Conservation (phyloP, 2,888 invertebrate species). For the Ormyrus thymus region DNA sequence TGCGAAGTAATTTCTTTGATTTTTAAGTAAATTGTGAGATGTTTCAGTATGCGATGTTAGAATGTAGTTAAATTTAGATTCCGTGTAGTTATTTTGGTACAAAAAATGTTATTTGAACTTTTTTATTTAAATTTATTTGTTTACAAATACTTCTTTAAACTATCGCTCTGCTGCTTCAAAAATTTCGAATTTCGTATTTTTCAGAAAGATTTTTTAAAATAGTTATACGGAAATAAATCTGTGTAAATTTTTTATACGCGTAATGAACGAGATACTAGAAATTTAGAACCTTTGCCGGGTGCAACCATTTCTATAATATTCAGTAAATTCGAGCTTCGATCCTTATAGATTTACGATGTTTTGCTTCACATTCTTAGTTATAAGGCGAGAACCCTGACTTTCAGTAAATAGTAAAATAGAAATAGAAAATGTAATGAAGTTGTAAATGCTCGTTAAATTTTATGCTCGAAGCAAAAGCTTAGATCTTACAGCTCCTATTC, state of each 20-base stretch:
- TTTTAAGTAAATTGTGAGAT: too few relatives aligned
- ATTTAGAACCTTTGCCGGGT: too few relatives aligned
- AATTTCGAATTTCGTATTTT: neutral
- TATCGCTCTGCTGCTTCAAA: neutral
- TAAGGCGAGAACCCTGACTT: conserved; percentile 24
- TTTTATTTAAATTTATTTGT: neutral
- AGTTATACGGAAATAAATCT: neutral
- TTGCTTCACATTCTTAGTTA: conserved; percentile 10
- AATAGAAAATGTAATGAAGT: conserved; percentile 9
- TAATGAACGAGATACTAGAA: too few relatives aligned
- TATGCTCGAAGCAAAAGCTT: too few relatives aligned
- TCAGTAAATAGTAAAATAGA: conserved; percentile 25
- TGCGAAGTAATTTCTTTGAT: too few relatives aligned
- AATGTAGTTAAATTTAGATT: too few relatives aligned
- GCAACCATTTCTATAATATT: neutral
- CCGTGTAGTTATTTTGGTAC: too few relatives aligned
- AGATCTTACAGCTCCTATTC: too few relatives aligned
- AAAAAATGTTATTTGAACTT: neutral
- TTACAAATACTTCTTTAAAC: neutral
- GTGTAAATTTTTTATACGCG: too few relatives aligned
- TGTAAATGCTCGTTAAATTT: neutral
- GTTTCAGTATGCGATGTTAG: too few relatives aligned
- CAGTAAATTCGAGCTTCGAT: conserved; percentile 13
- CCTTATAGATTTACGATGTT: conserved; percentile 23
- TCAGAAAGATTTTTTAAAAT: neutral